phyloP scores from a whole-genome alignment of 2,113 vertebrate species.

The Phyllostomus discolor region DNA sequence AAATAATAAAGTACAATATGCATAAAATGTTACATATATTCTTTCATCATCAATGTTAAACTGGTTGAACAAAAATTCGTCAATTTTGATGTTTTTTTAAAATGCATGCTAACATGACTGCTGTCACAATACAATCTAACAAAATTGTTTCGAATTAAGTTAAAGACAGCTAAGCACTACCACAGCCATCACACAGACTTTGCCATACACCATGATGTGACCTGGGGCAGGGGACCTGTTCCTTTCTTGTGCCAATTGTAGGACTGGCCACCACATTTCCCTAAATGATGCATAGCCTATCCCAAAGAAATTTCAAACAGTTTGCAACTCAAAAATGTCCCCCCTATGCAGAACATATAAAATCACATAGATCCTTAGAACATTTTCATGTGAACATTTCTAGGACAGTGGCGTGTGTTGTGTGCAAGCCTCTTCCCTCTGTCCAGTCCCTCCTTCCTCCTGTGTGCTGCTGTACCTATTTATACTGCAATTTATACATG shows the following conservation, averaged over 20 bases:
- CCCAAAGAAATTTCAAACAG: neutral
- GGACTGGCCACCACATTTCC: too few relatives aligned
- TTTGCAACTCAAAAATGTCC: neutral
- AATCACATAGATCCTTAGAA: neutral
- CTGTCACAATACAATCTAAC: too few relatives aligned
- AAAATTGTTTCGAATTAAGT: too few relatives aligned
- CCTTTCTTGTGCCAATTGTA: neutral
- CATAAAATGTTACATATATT: too few relatives aligned
- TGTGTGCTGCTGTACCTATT: neutral
- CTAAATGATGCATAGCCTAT: neutral
- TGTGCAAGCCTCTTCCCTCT: neutral
- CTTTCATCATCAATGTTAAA: too few relatives aligned
- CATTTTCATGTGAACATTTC: neutral
- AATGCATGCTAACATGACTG: too few relatives aligned
- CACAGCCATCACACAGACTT: neutral
- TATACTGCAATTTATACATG: neutral
- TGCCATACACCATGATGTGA: rapidly evolving
- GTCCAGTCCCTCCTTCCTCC: neutral
- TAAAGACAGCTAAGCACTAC: too few relatives aligned
- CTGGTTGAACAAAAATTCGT: too few relatives aligned
- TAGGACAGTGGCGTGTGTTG: neutral
- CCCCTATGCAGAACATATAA: neutral
- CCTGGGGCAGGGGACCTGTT: too few relatives aligned
- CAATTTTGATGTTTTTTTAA: too few relatives aligned
- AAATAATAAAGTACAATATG: too few relatives aligned